Evolutionary conservation across 2,113 vertebrate species (phyloP).

Genomic region (Lamprotornis superbus): DNA sequence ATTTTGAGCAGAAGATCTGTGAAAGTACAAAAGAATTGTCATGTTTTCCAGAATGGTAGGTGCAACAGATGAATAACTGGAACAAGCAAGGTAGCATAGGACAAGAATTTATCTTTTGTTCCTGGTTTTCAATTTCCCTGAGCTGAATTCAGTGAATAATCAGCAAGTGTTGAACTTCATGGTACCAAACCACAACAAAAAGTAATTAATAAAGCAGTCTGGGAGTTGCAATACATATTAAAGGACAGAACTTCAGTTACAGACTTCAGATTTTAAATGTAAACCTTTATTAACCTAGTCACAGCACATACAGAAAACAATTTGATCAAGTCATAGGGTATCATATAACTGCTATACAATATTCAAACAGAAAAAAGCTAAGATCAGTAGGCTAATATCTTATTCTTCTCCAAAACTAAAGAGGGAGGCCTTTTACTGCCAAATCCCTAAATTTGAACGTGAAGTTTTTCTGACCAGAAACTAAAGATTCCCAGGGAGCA

Average conservation of each 20-base stretch:
- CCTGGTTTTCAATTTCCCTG: background rate
- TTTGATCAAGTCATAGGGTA: background rate
- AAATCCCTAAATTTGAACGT: background rate
- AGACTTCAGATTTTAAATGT: background rate
- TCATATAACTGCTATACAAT: background rate
- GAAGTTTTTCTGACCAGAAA: background rate
- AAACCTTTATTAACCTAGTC: background rate
- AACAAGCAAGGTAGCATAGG: background rate
- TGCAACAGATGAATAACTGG: constrained; percentile 27
- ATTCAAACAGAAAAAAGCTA: background rate
- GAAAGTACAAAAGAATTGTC: constrained; percentile 1
- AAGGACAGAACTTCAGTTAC: background rate
- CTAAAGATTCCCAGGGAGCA: background rate
- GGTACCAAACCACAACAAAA: background rate
- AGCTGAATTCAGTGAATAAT: background rate
- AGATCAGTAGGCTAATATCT: background rate
- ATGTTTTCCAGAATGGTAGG: background rate
- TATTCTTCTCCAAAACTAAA: background rate
- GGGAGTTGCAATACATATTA: background rate
- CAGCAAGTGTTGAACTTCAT: background rate
- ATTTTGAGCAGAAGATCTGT: background rate
- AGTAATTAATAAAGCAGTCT: background rate
- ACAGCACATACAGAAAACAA: background rate
- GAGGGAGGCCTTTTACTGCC: background rate
- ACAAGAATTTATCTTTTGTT: background rate